A percentile compares a stretch with the other conserved stretches of the same genome.
phyloP scores from a whole-genome alignment of 2,797 vertebrate genomes.

The Enteromius treurensis region DNA sequence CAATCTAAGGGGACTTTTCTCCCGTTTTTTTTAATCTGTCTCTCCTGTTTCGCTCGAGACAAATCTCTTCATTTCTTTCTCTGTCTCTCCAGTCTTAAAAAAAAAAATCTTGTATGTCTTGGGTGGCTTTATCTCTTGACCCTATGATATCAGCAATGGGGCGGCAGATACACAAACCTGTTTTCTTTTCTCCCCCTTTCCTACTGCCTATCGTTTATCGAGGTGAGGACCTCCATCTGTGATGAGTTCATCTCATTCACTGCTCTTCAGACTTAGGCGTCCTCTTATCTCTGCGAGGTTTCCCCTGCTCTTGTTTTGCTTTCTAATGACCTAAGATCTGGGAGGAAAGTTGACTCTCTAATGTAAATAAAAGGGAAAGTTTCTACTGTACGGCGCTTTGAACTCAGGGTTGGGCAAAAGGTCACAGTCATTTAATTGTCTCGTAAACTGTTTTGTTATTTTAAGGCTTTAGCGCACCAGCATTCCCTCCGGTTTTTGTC shows the following conservation, averaged over 20 bases:
- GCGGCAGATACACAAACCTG: constrained; percentile 65
- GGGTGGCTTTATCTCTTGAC: constrained; percentile 68
- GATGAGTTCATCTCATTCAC: constrained; percentile 69
- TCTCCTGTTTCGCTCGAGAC: constrained; percentile 49
- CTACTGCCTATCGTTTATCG: constrained; percentile 69
- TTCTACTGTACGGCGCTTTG: constrained; percentile 42
- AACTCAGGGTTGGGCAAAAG: constrained; percentile 44
- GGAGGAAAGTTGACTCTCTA: constrained; percentile 4
- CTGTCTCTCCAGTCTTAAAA: constrained; percentile 34
- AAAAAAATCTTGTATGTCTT: constrained; percentile 38
- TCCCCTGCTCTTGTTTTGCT: constrained; percentile 31
- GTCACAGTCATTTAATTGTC: constrained; percentile 28
- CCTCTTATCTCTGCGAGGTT: constrained; percentile 66
- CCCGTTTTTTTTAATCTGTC: constrained; percentile 12
- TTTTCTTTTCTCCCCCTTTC: constrained; percentile 49
- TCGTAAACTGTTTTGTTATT: constrained; percentile 10
- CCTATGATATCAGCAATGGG: constrained; percentile 71
- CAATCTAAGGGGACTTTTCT: constrained; percentile 57
- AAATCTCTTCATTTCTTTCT: constrained; percentile 54
- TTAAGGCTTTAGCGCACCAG: constrained; percentile 13
- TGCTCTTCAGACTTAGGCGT: constrained; percentile 41
- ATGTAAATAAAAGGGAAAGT: constrained; percentile 36
- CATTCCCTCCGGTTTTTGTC: constrained; percentile 14
- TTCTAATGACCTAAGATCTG: constrained; percentile 30
- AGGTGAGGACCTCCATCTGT: constrained; percentile 76